Percentiles rank a stretch among this genome's conserved stretches.
Evolutionary conservation across 1,140 invertebrate species (phyloP).

Genomic region (Brachionus koreanus): DNA sequence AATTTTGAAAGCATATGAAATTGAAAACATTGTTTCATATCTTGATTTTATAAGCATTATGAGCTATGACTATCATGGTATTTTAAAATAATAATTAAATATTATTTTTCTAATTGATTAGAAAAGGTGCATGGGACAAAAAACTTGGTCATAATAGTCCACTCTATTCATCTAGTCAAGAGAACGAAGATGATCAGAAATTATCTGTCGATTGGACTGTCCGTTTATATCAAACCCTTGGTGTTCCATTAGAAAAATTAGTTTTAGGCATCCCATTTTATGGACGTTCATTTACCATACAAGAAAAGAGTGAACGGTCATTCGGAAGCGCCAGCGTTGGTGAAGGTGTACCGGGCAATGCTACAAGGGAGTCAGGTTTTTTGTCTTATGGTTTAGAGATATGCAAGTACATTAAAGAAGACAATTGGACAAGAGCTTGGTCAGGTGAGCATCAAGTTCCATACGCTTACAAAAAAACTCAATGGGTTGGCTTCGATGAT

Average conservation of each 20-base stretch:
- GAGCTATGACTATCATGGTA: conserved; percentile 63
- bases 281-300: conserved; percentile 75
- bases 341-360: conserved; percentile 73
- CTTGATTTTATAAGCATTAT: conserved; percentile 88
- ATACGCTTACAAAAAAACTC: conserved; percentile 71
- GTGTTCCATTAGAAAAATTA: conserved; percentile 74
- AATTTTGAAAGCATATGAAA: conserved; percentile 66
- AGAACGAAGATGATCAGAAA: not conserved
- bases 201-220: conserved; percentile 50
- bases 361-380: conserved; percentile 81
- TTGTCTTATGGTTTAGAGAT: conserved; percentile 85
- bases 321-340: conserved; percentile 73
- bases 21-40: conserved; percentile 69
- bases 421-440: not conserved
- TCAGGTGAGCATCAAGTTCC: conserved; percentile 58
- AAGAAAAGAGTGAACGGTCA: conserved; percentile 70
- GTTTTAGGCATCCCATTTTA: conserved; percentile 81
- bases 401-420: conserved; percentile 44
- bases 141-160: conserved; percentile 41
- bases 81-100: not conserved
- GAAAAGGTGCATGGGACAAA: conserved; percentile 39
- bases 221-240: conserved; percentile 68
- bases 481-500: conserved; percentile 43
- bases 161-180: conserved; percentile 20
- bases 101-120: not conserved